Evolutionary conservation across 2,113 vertebrate species (phyloP).

Genomic region (Pedionomus torquatus): DNA sequence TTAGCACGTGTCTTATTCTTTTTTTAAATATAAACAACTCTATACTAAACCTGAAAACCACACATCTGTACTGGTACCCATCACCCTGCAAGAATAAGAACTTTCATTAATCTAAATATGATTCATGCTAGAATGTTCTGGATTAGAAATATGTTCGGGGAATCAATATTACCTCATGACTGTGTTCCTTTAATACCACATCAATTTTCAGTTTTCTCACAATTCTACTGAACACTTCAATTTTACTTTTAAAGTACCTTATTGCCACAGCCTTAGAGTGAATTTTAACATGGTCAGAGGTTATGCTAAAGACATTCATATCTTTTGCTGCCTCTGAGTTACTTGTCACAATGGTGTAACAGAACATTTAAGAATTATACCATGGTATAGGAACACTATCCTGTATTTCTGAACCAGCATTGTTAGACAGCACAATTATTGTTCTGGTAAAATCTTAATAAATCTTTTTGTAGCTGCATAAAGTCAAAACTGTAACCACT

Average conservation of each 20-base stretch:
- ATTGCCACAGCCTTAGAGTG: background rate
- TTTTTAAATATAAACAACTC: background rate
- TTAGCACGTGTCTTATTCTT: background rate
- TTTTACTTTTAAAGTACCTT: background rate
- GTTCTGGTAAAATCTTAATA: background rate
- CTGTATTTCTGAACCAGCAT: background rate
- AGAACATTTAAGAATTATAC: background rate
- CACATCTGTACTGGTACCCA: background rate
- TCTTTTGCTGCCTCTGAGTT: background rate
- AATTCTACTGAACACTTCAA: background rate
- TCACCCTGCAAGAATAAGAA: background rate
- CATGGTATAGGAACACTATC: background rate
- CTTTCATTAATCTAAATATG: background rate
- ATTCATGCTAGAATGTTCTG: background rate
- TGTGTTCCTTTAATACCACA: background rate
- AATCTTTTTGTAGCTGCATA: background rate
- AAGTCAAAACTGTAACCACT: background rate
- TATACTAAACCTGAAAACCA: accelerated
- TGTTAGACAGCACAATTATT: background rate
- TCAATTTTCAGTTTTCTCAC: background rate
- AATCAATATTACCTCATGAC: background rate
- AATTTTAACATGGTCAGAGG: background rate
- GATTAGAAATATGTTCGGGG: background rate
- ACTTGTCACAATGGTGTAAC: background rate
- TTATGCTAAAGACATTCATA: background rate